Evolutionary conservation across 2,888 invertebrate genomes (phyloP), one percentile per base, ranked within the genome.

Genomic region (Cynaeus angustus): DNA sequence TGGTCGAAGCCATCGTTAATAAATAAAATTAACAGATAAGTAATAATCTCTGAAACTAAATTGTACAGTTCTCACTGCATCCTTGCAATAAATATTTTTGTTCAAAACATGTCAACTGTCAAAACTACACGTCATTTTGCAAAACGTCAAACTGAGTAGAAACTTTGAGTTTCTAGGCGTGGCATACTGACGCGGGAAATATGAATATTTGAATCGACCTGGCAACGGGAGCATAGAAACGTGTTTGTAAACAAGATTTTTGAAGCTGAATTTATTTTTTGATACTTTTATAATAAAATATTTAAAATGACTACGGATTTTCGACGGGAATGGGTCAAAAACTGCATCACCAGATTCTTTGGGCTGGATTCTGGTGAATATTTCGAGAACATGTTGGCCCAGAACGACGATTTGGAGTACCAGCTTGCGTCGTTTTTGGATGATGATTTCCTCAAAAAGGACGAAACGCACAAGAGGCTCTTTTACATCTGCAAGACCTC

Each of bases 401-500:
- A 81, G 37, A 84, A 86, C 70, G 86, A 88, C 67, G 88, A 89
- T 28, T 82, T 88, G 52, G 89, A 88, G 72, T 85, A 89, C 41
- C 84, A 86, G 68, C 82, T 91, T 41, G 78, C 85, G 12, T 81
- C 86, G 3, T 90, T 89, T 76, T 81, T 91, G 1, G 87, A 88
- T 68, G 85, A 85, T 1, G 86, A 88, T 70, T 86, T 88, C 16
- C 81, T 84, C 67, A 85, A 84, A 26, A 84, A 85, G 1, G 82
- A 85, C 61, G 83, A 82, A 68, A 78, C 90, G 41, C 87, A 89
- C 12, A 90, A 87, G 70, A 88, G 89, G 77, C 85, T 91, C 13
- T 86, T 94, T 75, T 91, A 88, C 77, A 86, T 93, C 10, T 89
- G 91, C 78, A 91, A 91, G 80, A 91, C 91, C 0, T 90, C 91